A percentile compares a stretch with the other conserved stretches of the same genome.
phyloP scores from a whole-genome alignment of 2,113 vertebrate genomes.

The Pongo abelii region DNA sequence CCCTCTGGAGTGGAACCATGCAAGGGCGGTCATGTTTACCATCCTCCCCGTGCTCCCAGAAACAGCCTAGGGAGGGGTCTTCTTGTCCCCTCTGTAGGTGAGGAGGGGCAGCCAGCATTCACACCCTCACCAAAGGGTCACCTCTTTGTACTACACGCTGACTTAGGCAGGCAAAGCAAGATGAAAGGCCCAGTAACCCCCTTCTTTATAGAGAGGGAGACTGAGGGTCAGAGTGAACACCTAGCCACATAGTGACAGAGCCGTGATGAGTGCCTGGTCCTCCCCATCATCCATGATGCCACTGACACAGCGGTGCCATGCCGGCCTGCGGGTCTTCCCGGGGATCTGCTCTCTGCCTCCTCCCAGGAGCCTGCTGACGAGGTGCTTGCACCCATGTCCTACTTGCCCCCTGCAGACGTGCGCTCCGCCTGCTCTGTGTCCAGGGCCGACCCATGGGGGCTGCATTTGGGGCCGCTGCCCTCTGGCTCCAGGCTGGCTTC shows the following conservation, averaged over 20 bases:
- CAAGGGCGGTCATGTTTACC: fast-evolving
- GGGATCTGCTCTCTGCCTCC: not conserved
- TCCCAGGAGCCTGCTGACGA: not conserved
- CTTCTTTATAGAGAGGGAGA: not conserved
- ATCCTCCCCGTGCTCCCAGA: fast-evolving
- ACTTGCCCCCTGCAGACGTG: too few relatives aligned
- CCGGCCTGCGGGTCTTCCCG: fast-evolving
- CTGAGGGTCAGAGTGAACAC: not conserved
- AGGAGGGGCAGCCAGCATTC: not conserved
- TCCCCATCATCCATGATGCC: fast-evolving
- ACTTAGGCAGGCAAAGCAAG: not conserved
- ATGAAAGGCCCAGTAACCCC: not conserved
- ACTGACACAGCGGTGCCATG: too few relatives aligned
- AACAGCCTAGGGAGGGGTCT: not conserved
- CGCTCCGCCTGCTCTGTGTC: not conserved
- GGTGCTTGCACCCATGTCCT: fast-evolving
- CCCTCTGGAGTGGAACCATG: not conserved
- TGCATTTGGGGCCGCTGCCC: not conserved
- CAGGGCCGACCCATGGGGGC: fast-evolving
- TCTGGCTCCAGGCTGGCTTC: not conserved
- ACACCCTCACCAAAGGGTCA: not conserved
- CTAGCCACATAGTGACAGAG: not conserved
- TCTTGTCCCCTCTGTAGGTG: too few relatives aligned
- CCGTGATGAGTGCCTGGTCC: fast-evolving
- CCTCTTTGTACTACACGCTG: fast-evolving